A percentile compares a stretch with the other conserved stretches of the same genome.
These are phyloP conservation scores for Rana temporaria DNA, from an alignment of 2,113 vertebrate species.

Conservation along the genomic window DNA sequence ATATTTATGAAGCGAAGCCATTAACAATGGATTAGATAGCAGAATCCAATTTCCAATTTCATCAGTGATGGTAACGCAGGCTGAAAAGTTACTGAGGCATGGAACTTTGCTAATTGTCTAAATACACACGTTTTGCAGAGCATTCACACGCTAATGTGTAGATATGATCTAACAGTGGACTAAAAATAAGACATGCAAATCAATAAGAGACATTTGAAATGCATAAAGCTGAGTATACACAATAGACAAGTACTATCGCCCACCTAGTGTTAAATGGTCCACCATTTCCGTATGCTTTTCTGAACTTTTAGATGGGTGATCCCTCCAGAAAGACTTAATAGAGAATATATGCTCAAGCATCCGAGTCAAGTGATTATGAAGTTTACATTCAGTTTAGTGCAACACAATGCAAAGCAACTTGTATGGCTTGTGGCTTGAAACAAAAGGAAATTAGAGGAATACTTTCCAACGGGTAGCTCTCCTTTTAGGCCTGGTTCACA, in stretches of 20 bases:
- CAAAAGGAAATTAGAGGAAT: no score
- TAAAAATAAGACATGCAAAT: not conserved
- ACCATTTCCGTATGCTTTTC: no score
- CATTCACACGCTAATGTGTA: slow-evolving; percentile 15
- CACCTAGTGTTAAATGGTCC: no score
- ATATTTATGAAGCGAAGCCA: slow-evolving; percentile 70
- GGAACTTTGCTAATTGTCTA: slow-evolving; percentile 58
- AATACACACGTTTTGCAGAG: slow-evolving; percentile 38
- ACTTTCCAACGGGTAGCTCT: no score
- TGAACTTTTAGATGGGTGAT: no score
- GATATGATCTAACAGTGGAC: not conserved
- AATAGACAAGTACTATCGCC: no score
- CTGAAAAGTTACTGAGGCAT: slow-evolving; percentile 64
- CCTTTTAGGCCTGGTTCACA: no score
- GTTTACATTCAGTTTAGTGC: no score
- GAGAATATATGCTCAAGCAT: not conserved
- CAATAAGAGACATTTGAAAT: not conserved
- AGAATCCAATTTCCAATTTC: slow-evolving; percentile 72
- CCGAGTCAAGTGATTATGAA: not conserved
- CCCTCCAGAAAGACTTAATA: not conserved
- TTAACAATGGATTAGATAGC: slow-evolving; percentile 71
- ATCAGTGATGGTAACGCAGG: slow-evolving; percentile 61
- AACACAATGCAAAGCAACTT: no score
- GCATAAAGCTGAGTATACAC: no score
- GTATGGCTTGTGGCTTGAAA: no score